These are phyloP conservation scores for Daubentonia madagascariensis DNA, from an alignment of 2,113 vertebrate species.

Conservation along the genomic window DNA sequence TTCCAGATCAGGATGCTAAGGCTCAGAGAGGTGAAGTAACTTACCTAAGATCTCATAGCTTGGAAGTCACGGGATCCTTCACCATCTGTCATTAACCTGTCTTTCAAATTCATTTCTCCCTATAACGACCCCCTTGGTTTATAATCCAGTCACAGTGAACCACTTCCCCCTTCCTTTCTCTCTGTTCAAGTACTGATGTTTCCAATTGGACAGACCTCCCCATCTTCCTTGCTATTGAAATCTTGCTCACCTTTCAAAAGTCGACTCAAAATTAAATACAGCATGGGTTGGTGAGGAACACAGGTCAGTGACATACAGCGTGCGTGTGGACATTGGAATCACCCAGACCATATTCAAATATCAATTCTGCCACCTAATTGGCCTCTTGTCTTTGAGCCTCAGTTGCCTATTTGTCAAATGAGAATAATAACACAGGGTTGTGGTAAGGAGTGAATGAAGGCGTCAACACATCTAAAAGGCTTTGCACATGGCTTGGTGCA, in stretches of 20 bases:
- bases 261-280: not conserved
- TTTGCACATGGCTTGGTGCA: not conserved
- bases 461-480: not conserved
- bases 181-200: not conserved
- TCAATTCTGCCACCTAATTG: not conserved
- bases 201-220: not conserved
- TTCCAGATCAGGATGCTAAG: not conserved
- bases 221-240: not conserved
- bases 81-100: not conserved
- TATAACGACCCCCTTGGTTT: not conserved
- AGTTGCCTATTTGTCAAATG: not conserved
- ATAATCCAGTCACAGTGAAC: not conserved
- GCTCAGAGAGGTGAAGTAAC: not conserved
- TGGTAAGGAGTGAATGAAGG: not conserved
- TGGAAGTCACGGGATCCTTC: not conserved
- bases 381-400: not conserved
- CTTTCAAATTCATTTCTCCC: conserved; percentile 27
- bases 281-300: not conserved
- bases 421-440: not conserved
- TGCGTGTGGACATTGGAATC: not conserved
- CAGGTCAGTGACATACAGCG: not conserved
- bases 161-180: not conserved
- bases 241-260: not conserved
- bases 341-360: not conserved
- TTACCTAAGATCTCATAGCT: not conserved